Evolutionary conservation across 2,888 invertebrate species (phyloP).

Genomic region (Cephus rjabovi): DNA sequence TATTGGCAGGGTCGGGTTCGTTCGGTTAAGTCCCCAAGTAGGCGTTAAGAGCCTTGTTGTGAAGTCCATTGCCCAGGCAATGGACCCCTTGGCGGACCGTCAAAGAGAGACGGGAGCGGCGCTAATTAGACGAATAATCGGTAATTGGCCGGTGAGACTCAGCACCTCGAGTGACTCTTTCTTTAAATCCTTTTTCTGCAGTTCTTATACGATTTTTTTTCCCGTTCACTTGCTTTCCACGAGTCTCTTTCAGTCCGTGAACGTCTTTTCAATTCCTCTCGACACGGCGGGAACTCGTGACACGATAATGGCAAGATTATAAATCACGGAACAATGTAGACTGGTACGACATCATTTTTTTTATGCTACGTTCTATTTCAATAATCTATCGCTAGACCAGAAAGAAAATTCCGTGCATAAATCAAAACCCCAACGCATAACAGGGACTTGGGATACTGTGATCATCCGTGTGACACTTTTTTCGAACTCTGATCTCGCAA

Average conservation of each 20-base stretch:
- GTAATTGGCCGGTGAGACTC: not conserved
- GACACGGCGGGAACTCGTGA: not conserved
- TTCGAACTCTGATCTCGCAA: not conserved
- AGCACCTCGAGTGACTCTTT: not conserved
- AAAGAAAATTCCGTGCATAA: constrained; percentile 35
- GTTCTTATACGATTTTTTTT: not conserved
- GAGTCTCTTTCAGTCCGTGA: not conserved
- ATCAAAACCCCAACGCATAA: constrained; percentile 29
- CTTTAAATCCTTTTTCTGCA: not conserved
- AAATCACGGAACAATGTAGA: constrained; percentile 50
- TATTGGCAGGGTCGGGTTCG: not conserved
- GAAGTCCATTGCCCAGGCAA: not conserved
- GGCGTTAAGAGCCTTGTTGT: not conserved
- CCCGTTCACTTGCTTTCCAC: not conserved
- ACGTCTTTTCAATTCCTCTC: not conserved
- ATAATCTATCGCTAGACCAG: constrained; percentile 20
- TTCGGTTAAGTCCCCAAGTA: not conserved
- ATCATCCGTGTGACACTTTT: not conserved
- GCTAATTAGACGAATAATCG: not conserved
- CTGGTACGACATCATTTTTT: not conserved
- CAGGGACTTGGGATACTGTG: not conserved
- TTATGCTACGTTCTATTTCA: constrained; percentile 13
- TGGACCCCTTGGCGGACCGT: not conserved
- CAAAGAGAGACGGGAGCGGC: not conserved
- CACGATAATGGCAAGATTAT: constrained; percentile 43